Evolutionary conservation across 2,113 vertebrate genomes (phyloP).

Genomic region (Cettia cetti): DNA sequence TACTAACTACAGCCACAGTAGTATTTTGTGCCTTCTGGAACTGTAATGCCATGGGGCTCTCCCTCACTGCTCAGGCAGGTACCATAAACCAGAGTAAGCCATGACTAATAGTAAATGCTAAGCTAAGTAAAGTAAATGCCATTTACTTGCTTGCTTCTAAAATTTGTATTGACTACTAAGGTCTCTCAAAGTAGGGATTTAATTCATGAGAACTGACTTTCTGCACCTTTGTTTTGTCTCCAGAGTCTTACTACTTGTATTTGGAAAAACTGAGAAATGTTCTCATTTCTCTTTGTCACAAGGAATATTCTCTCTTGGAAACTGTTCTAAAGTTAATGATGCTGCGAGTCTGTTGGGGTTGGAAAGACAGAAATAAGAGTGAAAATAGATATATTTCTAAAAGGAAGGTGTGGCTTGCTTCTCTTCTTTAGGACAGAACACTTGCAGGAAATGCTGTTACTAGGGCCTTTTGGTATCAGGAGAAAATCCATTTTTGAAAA

Average conservation of each 20-base stretch:
- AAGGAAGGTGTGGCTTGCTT: not conserved
- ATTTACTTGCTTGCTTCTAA: not conserved
- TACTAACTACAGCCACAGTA: not conserved
- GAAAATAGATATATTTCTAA: not conserved
- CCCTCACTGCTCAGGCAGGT: not conserved
- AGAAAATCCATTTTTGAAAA: not conserved
- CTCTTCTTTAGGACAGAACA: not conserved
- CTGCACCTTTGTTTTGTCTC: not conserved
- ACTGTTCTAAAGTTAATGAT: not conserved
- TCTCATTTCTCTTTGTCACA: not conserved
- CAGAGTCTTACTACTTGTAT: not conserved
- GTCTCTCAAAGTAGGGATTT: not conserved
- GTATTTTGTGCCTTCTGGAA: not conserved
- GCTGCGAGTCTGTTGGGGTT: not conserved
- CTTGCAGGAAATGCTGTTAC: not conserved
- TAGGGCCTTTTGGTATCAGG: not conserved
- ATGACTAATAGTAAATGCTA: not conserved
- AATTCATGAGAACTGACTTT: not conserved
- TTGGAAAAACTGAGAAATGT: not conserved
- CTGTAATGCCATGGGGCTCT: not conserved
- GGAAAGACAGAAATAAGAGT: not conserved
- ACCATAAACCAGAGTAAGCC: not conserved
- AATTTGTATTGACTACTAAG: fast-evolving
- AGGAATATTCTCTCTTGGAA: not conserved
- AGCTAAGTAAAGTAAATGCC: not conserved